These are phyloP conservation scores for Pomatostomus ruficeps DNA, from an alignment of 2,113 vertebrate genomes.

Conservation along the genomic window DNA sequence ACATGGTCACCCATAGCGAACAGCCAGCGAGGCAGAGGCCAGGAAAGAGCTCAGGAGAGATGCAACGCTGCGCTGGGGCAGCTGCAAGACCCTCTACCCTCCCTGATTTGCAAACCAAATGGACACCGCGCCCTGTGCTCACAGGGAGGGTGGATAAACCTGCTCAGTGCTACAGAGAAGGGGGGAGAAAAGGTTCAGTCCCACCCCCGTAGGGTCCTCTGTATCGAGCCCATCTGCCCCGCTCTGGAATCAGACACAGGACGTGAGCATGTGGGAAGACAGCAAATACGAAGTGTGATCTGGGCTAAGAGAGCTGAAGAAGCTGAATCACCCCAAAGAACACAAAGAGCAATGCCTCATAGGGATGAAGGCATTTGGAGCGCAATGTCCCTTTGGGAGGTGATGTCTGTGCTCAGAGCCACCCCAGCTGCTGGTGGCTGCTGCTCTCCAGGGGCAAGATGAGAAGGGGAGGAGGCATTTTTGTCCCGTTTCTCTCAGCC, in stretches of 20 bases:
- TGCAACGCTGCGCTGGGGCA: accelerated
- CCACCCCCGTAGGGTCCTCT: accelerated
- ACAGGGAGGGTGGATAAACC: background rate
- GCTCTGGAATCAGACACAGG: background rate
- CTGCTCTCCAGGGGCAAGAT: background rate
- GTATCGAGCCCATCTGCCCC: background rate
- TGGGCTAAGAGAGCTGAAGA: background rate
- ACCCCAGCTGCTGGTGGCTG: accelerated
- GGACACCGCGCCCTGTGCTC: accelerated
- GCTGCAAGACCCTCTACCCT: background rate
- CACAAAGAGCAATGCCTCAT: background rate
- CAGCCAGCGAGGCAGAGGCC: background rate
- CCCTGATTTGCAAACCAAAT: slow-evolving; percentile 7
- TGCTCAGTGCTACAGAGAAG: background rate
- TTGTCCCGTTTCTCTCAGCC: background rate
- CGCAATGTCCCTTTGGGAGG: background rate
- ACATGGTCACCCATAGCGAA: accelerated
- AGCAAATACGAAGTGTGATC: background rate
- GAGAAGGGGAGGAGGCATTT: background rate
- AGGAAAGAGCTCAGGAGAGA: background rate
- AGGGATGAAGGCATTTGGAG: background rate
- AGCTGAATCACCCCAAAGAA: background rate
- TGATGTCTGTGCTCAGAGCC: background rate
- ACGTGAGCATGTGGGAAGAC: accelerated
- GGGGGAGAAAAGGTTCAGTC: background rate